These are phyloP conservation scores for Rhineura floridana DNA, from an alignment of 2,113 vertebrate genomes.

Conservation along the genomic window DNA sequence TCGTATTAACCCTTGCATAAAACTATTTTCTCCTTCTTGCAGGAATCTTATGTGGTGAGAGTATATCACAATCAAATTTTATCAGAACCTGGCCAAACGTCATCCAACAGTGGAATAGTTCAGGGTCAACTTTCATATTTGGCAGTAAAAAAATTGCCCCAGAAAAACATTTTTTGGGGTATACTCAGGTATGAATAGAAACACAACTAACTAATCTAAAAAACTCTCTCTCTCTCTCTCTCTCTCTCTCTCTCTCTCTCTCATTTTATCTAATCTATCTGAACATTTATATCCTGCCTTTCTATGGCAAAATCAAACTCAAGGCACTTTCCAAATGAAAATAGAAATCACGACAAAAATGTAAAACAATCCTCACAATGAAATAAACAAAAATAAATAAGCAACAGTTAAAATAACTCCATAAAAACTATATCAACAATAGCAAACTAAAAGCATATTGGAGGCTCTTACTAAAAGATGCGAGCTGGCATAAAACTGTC, in stretches of 20 bases:
- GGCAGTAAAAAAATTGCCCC: background rate
- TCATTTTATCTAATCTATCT: no score
- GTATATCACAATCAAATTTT: background rate
- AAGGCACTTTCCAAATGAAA: background rate
- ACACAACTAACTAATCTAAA: no score
- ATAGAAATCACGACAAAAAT: background rate
- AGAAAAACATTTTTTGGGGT: background rate
- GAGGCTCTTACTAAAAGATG: no score
- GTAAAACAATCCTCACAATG: background rate
- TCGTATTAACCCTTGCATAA: background rate
- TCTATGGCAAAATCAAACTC: background rate
- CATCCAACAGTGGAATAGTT: background rate
- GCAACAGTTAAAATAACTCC: no score
- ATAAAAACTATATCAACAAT: no score
- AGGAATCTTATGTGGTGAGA: constrained; percentile 14
- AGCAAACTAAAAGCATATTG: no score
- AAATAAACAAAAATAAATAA: no score
- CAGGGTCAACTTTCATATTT: background rate
- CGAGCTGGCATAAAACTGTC: no score
- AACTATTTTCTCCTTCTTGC: background rate
- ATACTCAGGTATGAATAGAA: constrained; percentile 41
- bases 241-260: no score
- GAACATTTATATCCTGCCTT: background rate
- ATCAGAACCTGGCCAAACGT: background rate
- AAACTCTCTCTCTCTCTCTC: no score